A percentile compares a stretch with the other conserved stretches of the same genome.
These are phyloP conservation scores for Protobothrops flavoviridis DNA, from an alignment of 2,113 vertebrate species.

Conservation along the genomic window DNA sequence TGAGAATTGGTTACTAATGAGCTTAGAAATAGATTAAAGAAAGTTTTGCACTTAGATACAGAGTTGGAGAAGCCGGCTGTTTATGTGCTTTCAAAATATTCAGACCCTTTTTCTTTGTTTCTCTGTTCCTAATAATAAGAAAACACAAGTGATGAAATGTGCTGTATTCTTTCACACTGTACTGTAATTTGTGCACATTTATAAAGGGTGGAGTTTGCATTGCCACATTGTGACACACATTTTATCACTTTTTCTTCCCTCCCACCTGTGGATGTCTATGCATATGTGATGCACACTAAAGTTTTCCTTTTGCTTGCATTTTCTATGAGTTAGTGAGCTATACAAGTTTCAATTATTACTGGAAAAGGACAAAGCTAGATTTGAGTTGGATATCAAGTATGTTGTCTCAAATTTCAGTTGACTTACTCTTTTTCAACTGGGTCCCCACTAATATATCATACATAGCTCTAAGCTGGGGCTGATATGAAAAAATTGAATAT, in stretches of 20 bases:
- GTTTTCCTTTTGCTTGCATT: background rate
- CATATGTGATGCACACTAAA: background rate
- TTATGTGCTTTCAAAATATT: background rate
- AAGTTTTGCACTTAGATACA: background rate
- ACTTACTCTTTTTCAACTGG: background rate
- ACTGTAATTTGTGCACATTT: background rate
- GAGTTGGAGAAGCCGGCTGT: background rate
- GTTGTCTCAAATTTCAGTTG: background rate
- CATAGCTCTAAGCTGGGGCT: background rate
- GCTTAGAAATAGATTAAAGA: background rate
- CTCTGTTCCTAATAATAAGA: background rate
- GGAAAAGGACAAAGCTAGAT: background rate
- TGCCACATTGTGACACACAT: background rate
- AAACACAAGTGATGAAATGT: background rate
- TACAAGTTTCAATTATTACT: background rate
- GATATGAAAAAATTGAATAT: background rate
- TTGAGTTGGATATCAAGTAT: background rate
- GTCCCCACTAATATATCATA: background rate
- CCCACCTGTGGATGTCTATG: background rate
- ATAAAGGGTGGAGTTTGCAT: background rate
- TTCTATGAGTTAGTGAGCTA: background rate
- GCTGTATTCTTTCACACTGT: background rate
- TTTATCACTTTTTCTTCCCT: background rate
- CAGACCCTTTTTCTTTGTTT: background rate
- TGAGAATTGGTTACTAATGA: background rate